These are phyloP conservation scores for Oophaga pumilio DNA, from an alignment of 2,113 vertebrate species.

Conservation along the genomic window DNA sequence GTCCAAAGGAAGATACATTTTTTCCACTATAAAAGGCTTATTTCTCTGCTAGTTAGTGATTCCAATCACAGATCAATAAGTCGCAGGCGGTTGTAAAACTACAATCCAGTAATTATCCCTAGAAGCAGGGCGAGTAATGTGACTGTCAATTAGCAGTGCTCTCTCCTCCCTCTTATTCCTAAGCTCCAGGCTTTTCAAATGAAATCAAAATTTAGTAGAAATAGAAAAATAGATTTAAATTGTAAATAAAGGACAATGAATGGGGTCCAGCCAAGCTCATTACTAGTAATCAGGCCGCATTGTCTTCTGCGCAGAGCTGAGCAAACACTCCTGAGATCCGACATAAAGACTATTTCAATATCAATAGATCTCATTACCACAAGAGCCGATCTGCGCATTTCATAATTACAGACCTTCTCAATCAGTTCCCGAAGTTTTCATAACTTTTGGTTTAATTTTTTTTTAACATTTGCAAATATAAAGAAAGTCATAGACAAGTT, in stretches of 20 bases:
- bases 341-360: background rate
- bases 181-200: background rate
- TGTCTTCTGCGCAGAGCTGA: background rate
- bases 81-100: background rate
- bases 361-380: slow-evolving; percentile 2
- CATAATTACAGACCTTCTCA: background rate
- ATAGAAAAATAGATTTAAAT: slow-evolving; percentile 5
- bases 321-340: background rate
- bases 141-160: background rate
- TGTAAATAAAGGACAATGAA: background rate
- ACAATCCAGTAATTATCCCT: background rate
- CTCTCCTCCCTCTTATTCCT: background rate
- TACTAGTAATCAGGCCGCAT: background rate
- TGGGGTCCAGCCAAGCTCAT: background rate
- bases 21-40: no score
- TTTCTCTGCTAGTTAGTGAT: no score
- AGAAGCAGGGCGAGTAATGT: background rate
- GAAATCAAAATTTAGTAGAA: background rate
- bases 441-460: background rate
- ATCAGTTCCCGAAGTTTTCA: background rate
- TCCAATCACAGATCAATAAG: background rate
- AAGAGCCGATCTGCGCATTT: background rate
- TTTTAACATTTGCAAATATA: background rate
- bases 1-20: no score
- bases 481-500: background rate